Conservation (phyloP, 2,888 invertebrate species). For the Agelastica alni region DNA sequence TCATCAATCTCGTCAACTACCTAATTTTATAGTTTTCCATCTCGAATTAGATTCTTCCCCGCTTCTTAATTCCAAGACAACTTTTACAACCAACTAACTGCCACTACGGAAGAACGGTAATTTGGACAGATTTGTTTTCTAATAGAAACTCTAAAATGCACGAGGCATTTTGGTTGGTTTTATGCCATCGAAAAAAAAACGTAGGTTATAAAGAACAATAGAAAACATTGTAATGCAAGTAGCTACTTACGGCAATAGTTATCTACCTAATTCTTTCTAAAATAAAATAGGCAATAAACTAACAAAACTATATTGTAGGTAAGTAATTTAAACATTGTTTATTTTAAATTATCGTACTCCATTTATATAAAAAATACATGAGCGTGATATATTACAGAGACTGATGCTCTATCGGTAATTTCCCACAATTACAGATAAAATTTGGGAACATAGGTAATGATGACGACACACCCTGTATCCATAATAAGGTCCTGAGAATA, state of each 20-base stretch:
- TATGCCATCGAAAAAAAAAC: too few species aligned
- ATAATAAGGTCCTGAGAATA: slow-evolving; percentile 17
- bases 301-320: slow-evolving; percentile 2
- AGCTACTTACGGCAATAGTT: too few species aligned
- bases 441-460: too few species aligned
- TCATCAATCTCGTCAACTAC: slow-evolving; percentile 26
- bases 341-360: too few species aligned
- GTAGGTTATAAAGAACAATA: too few species aligned
- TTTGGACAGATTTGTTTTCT: slow-evolving; percentile 7
- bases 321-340: not conserved
- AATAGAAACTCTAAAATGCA: slow-evolving; percentile 2
- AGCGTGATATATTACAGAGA: too few species aligned
- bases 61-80: slow-evolving; percentile 15
- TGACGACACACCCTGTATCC: slow-evolving; percentile 16
- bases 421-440: slow-evolving; percentile 3
- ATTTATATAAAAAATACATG: too few species aligned
- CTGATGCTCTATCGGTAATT: not conserved
- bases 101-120: slow-evolving; percentile 9
- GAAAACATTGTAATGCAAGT: too few species aligned
- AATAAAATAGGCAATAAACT: not conserved
- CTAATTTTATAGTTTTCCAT: slow-evolving; percentile 27
- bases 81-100: slow-evolving; percentile 22
- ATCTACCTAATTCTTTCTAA: not conserved
- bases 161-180: not conserved
- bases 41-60: slow-evolving; percentile 19